Evolutionary conservation across 92 coral and sea anemone genomes (phyloP).

Genomic region (Porites cylindrica): DNA sequence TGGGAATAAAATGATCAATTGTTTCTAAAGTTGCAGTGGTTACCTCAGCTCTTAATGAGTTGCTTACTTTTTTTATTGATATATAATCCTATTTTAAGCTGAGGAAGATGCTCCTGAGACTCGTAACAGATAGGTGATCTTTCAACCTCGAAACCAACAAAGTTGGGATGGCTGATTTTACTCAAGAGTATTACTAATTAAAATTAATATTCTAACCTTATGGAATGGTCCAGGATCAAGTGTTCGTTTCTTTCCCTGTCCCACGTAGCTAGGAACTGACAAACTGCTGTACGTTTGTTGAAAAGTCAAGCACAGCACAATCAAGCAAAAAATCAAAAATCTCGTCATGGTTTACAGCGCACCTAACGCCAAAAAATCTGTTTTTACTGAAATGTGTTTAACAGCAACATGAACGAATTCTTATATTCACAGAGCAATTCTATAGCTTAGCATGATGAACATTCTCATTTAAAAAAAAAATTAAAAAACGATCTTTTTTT

Average conservation of each 20-base stretch:
- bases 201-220: not conserved
- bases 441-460: not conserved
- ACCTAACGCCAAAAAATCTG: not conserved
- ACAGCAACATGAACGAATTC: not conserved
- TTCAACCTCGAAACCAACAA: no score
- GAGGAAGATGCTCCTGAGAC: no score
- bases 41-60: no score
- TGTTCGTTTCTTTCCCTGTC: not conserved
- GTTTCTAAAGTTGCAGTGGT: no score
- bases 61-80: no score
- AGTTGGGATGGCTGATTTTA: no score
- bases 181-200: no score
- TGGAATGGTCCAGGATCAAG: not conserved
- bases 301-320: slow-evolving; percentile 19
- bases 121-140: no score
- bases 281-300: not conserved
- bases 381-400: not conserved
- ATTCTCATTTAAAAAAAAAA: not conserved
- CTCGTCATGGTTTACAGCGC: slow-evolving; percentile 6
- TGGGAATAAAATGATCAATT: no score
- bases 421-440: not conserved
- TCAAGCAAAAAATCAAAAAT: not conserved
- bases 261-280: not conserved
- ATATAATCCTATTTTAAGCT: no score
- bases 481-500: not conserved